Conservation (phyloP, 1,140 invertebrate species). For the Muscidifurax raptorellus region DNA sequence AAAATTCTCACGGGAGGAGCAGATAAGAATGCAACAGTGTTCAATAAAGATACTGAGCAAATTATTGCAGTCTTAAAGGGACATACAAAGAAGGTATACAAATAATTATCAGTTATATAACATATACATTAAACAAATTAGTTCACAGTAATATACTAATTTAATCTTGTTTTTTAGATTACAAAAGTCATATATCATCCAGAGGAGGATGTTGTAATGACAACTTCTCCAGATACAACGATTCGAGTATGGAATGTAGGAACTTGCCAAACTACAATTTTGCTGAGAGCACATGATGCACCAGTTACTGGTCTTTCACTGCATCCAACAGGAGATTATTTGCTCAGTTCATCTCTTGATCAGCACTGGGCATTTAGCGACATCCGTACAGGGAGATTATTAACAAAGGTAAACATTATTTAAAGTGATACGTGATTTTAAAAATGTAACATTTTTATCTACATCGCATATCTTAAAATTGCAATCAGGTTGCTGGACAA, state of each 20-base stretch:
- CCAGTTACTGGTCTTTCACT: slow-evolving; percentile 97
- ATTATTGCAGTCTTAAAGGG: slow-evolving; percentile 96
- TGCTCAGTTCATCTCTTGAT: slow-evolving; percentile 96
- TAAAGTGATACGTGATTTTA: background rate
- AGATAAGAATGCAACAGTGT: slow-evolving; percentile 98
- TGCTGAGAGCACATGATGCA: slow-evolving; percentile 93
- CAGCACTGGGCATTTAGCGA: slow-evolving; percentile 99
- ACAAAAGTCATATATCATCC: slow-evolving; percentile 98
- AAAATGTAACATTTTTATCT: background rate
- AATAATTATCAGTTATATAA: background rate
- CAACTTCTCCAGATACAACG: slow-evolving; percentile 95
- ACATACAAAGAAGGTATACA: slow-evolving; percentile 85
- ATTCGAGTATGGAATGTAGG: slow-evolving; percentile 97
- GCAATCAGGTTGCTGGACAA: slow-evolving; percentile 80
- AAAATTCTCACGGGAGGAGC: slow-evolving; percentile 97
- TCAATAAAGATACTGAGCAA: slow-evolving; percentile 98
- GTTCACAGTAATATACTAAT: background rate
- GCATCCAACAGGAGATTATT: slow-evolving; percentile 98
- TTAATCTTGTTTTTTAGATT: slow-evolving; percentile 77
- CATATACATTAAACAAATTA: slow-evolving; percentile 14
- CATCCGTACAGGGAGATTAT: slow-evolving; percentile 90
- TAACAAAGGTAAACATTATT: slow-evolving; percentile 85
- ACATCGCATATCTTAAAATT: slow-evolving; percentile 1
- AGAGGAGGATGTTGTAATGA: slow-evolving; percentile 95
- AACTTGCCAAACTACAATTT: slow-evolving; percentile 87